Conservation (phyloP, 2,888 invertebrate species). For the Odontomyia ornata region DNA sequence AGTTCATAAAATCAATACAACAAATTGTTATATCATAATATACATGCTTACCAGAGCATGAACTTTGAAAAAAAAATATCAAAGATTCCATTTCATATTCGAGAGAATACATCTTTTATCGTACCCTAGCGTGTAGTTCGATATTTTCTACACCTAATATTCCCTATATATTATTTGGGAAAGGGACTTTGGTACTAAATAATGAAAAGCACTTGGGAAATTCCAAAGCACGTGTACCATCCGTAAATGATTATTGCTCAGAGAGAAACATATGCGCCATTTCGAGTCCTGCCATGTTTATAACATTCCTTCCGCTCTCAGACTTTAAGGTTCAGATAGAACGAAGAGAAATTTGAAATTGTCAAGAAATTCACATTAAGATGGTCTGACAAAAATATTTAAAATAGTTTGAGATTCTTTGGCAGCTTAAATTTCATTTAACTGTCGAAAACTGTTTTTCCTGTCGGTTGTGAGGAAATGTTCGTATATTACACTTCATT, state of each 20-base stretch:
- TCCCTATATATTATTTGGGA: conserved; percentile 41
- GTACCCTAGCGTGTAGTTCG: conserved; percentile 51
- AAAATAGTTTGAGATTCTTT: no score
- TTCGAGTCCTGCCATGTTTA: conserved; percentile 44
- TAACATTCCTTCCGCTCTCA: no score
- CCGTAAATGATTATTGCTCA: conserved; percentile 48
- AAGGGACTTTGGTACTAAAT: conserved; percentile 50
- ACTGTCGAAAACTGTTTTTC: no score
- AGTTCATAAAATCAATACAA: conserved; percentile 16
- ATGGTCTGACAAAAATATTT: no score
- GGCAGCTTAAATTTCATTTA: no score
- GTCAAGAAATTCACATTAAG: no score
- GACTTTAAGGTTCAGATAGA: no score
- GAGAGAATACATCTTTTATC: conserved; percentile 46
- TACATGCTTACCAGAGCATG: neutral
- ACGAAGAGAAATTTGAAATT: no score
- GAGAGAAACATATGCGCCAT: conserved; percentile 52
- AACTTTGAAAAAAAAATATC: neutral
- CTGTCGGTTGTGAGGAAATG: no score
- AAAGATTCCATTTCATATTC: neutral
- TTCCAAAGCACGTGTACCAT: conserved; percentile 50
- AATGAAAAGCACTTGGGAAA: conserved; percentile 51
- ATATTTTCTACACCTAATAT: conserved; percentile 51
- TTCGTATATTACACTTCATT: no score
- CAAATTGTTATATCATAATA: conserved; percentile 3